A percentile compares a stretch with the other conserved stretches of the same genome.
These are phyloP conservation scores for Pseudococcus viburni DNA, from an alignment of 2,888 invertebrate species.

Conservation along the genomic window DNA sequence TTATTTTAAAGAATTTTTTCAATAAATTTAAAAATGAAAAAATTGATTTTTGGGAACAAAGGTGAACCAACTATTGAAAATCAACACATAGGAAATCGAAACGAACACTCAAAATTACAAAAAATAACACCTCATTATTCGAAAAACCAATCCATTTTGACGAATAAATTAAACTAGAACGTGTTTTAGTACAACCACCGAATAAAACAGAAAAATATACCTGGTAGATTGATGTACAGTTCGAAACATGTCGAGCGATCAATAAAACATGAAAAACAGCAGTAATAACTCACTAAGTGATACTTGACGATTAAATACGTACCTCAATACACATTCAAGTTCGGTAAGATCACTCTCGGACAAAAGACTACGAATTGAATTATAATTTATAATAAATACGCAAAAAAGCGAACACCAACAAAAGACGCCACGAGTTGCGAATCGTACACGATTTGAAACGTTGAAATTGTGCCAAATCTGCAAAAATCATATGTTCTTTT, in stretches of 20 bases:
- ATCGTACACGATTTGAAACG: conserved; percentile 23
- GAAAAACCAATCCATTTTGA: not conserved
- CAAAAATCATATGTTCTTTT: conserved; percentile 64
- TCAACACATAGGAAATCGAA: not conserved
- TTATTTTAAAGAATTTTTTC: not conserved
- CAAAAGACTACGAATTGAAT: conserved; percentile 24
- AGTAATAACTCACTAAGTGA: not conserved
- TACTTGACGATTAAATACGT: conserved; percentile 33
- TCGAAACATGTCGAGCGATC: conserved; percentile 4
- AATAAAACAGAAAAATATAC: not conserved
- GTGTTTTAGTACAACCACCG: not conserved
- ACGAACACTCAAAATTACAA: not conserved
- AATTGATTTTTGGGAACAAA: too few relatives aligned
- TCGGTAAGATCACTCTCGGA: not conserved
- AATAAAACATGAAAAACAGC: not conserved
- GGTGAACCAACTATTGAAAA: too few relatives aligned
- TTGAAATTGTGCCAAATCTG: conserved; percentile 60
- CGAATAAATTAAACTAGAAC: not conserved
- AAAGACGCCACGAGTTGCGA: conserved; percentile 51
- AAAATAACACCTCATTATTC: not conserved
- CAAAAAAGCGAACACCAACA: conserved; percentile 51
- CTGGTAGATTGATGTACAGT: conserved; percentile 18
- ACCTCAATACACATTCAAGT: conserved; percentile 42
- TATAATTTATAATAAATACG: conserved; percentile 41
- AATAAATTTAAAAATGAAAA: not conserved